Percentiles rank a stretch among this genome's conserved stretches.
Evolutionary conservation across 2,797 vertebrate genomes (phyloP).

Genomic region (Crocidura indochinensis): DNA sequence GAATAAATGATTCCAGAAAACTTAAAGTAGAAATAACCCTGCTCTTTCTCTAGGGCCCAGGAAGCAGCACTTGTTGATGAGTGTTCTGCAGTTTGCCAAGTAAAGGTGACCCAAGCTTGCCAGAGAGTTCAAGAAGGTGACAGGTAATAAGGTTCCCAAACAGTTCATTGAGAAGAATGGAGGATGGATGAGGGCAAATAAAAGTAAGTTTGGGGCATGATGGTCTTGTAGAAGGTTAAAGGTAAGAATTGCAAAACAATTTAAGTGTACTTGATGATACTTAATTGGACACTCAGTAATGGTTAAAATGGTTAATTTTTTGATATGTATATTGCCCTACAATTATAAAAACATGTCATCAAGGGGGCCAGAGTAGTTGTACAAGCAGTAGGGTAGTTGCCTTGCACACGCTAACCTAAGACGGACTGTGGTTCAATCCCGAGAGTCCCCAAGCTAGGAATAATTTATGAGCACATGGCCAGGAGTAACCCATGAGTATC

Average conservation of each 20-base stretch:
- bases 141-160: background rate
- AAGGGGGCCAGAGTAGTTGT: background rate
- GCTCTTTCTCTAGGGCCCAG: background rate
- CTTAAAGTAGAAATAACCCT: background rate
- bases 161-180: background rate
- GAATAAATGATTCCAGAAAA: background rate
- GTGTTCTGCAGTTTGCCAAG: background rate
- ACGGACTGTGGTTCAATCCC: no score
- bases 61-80: background rate
- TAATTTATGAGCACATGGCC: no score
- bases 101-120: background rate
- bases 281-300: background rate
- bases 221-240: background rate
- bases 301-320: background rate
- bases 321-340: background rate
- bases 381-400: no score
- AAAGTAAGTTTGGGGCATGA: background rate
- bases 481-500: no score
- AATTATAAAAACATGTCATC: conserved; percentile 32
- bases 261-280: background rate
- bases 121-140: background rate
- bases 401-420: no score
- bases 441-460: no score
- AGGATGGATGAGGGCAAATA: background rate
- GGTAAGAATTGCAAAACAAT: background rate